Percentiles rank a stretch among this genome's conserved stretches.
These are phyloP conservation scores for Scaptomyza montana DNA, from an alignment of 1,140 invertebrate genomes.

Conservation along the genomic window DNA sequence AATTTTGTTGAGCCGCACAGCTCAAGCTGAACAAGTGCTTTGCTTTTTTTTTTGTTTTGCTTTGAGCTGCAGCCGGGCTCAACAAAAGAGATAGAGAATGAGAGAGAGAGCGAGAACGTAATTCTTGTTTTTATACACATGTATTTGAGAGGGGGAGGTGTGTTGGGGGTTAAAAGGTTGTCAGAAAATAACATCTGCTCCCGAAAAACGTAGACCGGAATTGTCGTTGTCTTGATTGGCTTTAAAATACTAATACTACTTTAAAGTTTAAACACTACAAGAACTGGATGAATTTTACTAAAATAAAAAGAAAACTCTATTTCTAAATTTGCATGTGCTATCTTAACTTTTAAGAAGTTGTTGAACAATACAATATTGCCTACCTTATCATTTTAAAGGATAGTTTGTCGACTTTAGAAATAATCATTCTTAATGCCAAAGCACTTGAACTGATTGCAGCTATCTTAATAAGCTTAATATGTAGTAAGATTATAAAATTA, in stretches of 20 bases:
- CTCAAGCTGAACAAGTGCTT: slow-evolving; percentile 70
- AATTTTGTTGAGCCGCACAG: slow-evolving; percentile 62
- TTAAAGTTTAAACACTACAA: not conserved
- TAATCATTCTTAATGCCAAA: too few relatives aligned
- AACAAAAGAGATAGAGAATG: slow-evolving; percentile 20
- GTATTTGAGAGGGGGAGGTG: not conserved
- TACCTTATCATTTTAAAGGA: too few relatives aligned
- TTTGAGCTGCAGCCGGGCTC: slow-evolving; percentile 64
- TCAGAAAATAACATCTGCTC: slow-evolving; percentile 75
- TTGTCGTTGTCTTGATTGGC: slow-evolving; percentile 54
- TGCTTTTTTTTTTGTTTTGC: slow-evolving; percentile 56
- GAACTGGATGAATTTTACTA: not conserved
- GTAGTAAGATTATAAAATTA: too few relatives aligned
- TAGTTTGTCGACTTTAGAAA: too few relatives aligned
- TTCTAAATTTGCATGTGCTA: not conserved
- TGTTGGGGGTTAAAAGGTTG: slow-evolving; percentile 12
- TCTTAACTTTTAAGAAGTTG: not conserved
- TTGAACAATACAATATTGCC: too few relatives aligned
- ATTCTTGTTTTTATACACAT: slow-evolving; percentile 65
- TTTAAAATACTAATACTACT: not conserved
- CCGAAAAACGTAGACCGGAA: slow-evolving; percentile 71
- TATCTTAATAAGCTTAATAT: too few relatives aligned
- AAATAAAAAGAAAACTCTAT: too few relatives aligned
- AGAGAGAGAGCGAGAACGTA: slow-evolving; percentile 9
- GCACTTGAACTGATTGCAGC: too few relatives aligned